phyloP scores from a whole-genome alignment of 2,888 invertebrate genomes.

The Agonopterix heracliana region DNA sequence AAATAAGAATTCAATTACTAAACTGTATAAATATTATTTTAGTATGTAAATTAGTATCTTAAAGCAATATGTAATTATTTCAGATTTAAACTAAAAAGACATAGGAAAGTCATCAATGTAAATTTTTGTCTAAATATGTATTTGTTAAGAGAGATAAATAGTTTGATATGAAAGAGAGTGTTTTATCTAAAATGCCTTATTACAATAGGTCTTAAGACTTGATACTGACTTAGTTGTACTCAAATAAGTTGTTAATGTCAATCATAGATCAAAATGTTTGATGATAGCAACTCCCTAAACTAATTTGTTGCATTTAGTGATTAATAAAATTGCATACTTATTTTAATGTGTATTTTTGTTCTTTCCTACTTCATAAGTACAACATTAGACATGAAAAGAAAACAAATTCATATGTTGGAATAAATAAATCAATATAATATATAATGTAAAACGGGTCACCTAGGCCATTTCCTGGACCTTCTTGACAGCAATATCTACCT shows the following conservation, averaged over 20 bases:
- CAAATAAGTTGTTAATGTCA: conserved; percentile 53
- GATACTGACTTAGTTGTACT: conserved; percentile 70
- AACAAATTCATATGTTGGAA: not conserved
- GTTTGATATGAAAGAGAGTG: conserved; percentile 72
- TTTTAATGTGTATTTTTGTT: conserved; percentile 46
- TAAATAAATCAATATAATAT: no score
- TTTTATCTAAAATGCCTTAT: conserved; percentile 75
- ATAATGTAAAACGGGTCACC: not conserved
- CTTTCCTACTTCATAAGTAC: not conserved
- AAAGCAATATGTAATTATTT: conserved; percentile 55
- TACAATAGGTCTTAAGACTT: conserved; percentile 72
- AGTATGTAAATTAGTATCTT: conserved; percentile 46
- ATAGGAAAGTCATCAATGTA: conserved; percentile 49
- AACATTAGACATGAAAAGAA: not conserved
- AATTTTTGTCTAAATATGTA: conserved; percentile 50
- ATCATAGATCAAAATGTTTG: conserved; percentile 48
- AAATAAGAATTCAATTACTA: conserved; percentile 58
- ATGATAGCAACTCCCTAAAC: conserved; percentile 61
- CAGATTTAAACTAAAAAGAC: conserved; percentile 45
- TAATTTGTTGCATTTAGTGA: conserved; percentile 76
- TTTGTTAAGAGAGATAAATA: conserved; percentile 67
- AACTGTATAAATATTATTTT: conserved; percentile 45
- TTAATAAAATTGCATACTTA: conserved; percentile 75
- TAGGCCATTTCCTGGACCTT: conserved; percentile 13
- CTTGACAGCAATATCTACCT: conserved; percentile 22